These are phyloP conservation scores for Iselma pallidipennis DNA, from an alignment of 2,888 invertebrate species.

Conservation along the genomic window DNA sequence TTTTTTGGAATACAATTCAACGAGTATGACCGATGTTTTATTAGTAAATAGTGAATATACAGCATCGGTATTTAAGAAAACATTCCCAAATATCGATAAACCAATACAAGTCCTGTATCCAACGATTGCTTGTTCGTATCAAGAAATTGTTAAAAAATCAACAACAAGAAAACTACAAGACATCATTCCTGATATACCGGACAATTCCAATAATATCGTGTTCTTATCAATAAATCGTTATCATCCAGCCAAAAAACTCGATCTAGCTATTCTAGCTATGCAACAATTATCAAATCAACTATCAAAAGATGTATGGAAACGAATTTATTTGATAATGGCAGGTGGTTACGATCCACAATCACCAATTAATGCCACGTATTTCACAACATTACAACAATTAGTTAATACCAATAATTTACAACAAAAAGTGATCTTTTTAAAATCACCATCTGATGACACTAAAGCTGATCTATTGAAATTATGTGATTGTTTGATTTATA, in stretches of 20 bases:
- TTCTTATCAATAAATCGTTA: constrained; percentile 96
- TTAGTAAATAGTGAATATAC: constrained; percentile 97
- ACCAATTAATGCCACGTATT: constrained; percentile 85
- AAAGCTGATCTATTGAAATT: constrained; percentile 79
- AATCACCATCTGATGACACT: constrained; percentile 82
- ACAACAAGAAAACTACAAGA: constrained; percentile 59
- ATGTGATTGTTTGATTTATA: constrained; percentile 86
- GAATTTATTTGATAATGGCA: constrained; percentile 85
- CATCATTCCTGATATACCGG: constrained; percentile 56
- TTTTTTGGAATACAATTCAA: constrained; percentile 87
- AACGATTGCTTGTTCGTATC: constrained; percentile 70
- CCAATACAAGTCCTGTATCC: constrained; percentile 86
- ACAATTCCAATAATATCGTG: constrained; percentile 60
- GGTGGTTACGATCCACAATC: constrained; percentile 95
- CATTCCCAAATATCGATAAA: constrained; percentile 73
- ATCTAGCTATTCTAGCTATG: constrained; percentile 81
- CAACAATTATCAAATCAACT: constrained; percentile 65
- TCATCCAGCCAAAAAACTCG: constrained; percentile 95
- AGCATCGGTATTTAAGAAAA: constrained; percentile 81
- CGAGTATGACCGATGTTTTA: constrained; percentile 84
- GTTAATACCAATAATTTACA: constrained; percentile 67
- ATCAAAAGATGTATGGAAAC: constrained; percentile 62
- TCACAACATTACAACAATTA: constrained; percentile 71
- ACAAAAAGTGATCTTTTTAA: constrained; percentile 79
- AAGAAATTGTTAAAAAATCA: constrained; percentile 44